These are phyloP conservation scores for Cyclophora albipunctata DNA, from an alignment of 2,888 invertebrate species.

Conservation along the genomic window DNA sequence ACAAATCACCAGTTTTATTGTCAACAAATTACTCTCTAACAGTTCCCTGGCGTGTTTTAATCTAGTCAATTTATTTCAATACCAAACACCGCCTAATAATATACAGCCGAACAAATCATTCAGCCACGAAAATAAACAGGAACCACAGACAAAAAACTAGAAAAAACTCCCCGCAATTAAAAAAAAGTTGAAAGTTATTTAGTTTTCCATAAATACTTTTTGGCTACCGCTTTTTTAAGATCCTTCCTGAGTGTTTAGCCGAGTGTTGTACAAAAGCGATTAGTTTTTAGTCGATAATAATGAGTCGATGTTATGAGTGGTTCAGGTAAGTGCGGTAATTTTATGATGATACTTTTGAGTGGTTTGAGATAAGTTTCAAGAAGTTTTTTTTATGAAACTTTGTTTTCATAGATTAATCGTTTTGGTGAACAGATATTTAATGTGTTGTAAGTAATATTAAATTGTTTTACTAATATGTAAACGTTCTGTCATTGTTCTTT, in stretches of 20 bases:
- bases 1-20: no score
- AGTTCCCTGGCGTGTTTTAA: no score
- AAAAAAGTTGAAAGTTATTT: slow-evolving; percentile 63
- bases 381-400: no score
- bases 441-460: no score
- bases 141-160: slow-evolving; percentile 27
- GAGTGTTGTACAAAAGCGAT: slow-evolving; percentile 10
- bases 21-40: no score
- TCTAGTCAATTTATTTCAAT: no score
- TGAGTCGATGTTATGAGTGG: slow-evolving; percentile 9
- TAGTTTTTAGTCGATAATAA: slow-evolving; percentile 5
- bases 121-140: slow-evolving; percentile 64
- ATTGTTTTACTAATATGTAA: no score
- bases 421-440: no score
- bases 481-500: no score
- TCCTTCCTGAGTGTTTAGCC: slow-evolving; percentile 52
- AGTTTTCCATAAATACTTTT: slow-evolving; percentile 72
- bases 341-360: slow-evolving; percentile 22
- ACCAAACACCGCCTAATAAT: no score
- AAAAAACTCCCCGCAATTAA: slow-evolving; percentile 68
- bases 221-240: slow-evolving; percentile 53
- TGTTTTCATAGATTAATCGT: no score
- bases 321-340: slow-evolving; percentile 16
- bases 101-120: slow-evolving; percentile 58
- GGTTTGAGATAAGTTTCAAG: slow-evolving; percentile 9